phyloP scores from a whole-genome alignment of 2,797 vertebrate species.

The Bovichtus diacanthus region DNA sequence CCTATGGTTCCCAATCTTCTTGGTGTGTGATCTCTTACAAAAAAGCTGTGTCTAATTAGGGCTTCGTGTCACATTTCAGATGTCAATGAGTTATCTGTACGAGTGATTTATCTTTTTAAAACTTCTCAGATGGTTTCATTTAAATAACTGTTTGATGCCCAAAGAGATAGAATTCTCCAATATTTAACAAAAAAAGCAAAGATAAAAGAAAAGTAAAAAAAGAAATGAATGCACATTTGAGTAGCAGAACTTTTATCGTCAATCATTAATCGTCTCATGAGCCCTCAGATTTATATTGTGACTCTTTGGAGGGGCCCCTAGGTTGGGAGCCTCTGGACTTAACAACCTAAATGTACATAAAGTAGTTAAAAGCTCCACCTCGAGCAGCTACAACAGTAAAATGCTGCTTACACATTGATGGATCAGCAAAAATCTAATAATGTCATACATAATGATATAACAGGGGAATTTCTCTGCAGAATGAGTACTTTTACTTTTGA shows the following conservation, averaged over 20 bases:
- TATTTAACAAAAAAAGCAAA: not conserved
- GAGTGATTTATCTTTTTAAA: not conserved
- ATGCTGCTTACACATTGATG: not conserved
- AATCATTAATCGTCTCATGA: not conserved
- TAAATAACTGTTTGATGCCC: not conserved
- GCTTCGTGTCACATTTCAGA: not conserved
- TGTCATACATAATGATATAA: no score
- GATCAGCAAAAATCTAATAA: not conserved
- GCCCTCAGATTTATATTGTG: not conserved
- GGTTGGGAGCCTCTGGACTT: not conserved
- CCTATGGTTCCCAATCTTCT: not conserved
- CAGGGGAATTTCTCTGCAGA: no score
- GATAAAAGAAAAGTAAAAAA: not conserved
- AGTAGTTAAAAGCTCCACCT: not conserved
- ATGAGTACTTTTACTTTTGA: not conserved
- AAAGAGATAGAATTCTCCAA: not conserved
- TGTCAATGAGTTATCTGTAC: not conserved
- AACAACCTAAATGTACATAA: not conserved
- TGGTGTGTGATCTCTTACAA: not conserved
- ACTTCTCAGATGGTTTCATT: constrained; percentile 4
- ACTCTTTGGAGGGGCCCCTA: not conserved
- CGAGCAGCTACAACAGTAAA: not conserved
- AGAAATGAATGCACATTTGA: not conserved
- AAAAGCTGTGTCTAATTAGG: not conserved
- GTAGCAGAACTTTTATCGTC: not conserved